Evolutionary conservation across 2,113 vertebrate species (phyloP).

Genomic region (Hippolais icterina): DNA sequence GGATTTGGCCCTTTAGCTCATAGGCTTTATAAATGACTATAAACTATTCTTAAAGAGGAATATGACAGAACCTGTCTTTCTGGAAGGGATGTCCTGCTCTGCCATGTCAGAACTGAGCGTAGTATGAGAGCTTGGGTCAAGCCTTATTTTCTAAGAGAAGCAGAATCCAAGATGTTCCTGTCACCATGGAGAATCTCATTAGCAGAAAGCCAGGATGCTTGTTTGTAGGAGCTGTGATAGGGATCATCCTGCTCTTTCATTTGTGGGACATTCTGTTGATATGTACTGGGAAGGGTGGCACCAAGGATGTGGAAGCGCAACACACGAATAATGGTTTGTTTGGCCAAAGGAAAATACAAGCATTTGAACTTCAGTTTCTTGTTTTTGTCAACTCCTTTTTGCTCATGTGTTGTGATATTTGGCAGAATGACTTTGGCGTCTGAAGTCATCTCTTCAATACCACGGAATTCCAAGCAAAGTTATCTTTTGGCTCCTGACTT

Average conservation of each 20-base stretch:
- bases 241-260: neutral
- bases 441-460: neutral
- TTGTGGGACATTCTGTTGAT: neutral
- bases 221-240: neutral
- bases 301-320: neutral
- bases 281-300: neutral
- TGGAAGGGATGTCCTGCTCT: neutral
- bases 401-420: neutral
- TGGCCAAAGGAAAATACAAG: neutral
- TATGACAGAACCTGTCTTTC: neutral
- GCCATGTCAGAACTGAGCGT: neutral
- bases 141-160: neutral
- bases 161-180: neutral
- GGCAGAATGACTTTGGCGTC: neutral
- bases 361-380: neutral
- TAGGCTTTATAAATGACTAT: neutral
- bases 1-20: neutral
- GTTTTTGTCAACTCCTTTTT: neutral
- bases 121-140: neutral
- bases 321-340: neutral
- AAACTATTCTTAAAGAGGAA: neutral
- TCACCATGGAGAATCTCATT: neutral
- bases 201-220: neutral
- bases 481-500: neutral
- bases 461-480: neutral